These are phyloP conservation scores for Pilophorus perplexus DNA, from an alignment of 2,888 invertebrate genomes.

Conservation along the genomic window DNA sequence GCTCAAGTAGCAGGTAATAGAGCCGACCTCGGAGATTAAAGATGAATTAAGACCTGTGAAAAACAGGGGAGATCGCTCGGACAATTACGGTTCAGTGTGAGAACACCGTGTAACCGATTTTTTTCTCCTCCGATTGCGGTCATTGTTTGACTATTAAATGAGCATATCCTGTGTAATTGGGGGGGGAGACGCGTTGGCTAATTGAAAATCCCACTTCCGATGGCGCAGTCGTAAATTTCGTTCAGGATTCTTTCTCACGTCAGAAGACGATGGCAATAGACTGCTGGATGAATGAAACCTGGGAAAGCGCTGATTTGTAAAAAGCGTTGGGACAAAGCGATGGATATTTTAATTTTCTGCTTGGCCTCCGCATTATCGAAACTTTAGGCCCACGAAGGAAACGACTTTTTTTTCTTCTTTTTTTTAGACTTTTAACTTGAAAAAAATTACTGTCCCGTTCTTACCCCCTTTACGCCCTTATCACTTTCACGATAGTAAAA, in stretches of 20 bases:
- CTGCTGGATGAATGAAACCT: too few species aligned
- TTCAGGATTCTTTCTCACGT: too few species aligned
- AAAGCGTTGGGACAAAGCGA: too few species aligned
- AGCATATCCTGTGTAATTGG: slow-evolving; percentile 5
- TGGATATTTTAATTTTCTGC: too few species aligned
- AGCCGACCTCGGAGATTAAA: slow-evolving; percentile 6
- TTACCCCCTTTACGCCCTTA: slow-evolving; percentile 23
- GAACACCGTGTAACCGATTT: background rate
- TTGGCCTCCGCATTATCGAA: too few species aligned
- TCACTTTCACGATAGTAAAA: slow-evolving; percentile 38
- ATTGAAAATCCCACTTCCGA: slow-evolving; percentile 1
- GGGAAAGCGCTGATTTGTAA: too few species aligned
- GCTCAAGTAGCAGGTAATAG: background rate
- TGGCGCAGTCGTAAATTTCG: background rate
- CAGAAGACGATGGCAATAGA: too few species aligned
- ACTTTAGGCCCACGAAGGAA: background rate
- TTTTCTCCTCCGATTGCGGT: background rate
- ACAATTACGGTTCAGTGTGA: background rate
- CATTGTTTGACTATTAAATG: slow-evolving; percentile 28
- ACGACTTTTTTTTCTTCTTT: too few species aligned
- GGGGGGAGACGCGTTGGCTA: background rate
- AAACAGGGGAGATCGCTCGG: background rate
- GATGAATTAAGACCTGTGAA: slow-evolving; percentile 19
- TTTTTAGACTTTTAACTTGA: too few species aligned
- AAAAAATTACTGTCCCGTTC: too few species aligned